phyloP scores from a whole-genome alignment of 1,140 invertebrate genomes.

The Acyrthosiphon pisum region DNA sequence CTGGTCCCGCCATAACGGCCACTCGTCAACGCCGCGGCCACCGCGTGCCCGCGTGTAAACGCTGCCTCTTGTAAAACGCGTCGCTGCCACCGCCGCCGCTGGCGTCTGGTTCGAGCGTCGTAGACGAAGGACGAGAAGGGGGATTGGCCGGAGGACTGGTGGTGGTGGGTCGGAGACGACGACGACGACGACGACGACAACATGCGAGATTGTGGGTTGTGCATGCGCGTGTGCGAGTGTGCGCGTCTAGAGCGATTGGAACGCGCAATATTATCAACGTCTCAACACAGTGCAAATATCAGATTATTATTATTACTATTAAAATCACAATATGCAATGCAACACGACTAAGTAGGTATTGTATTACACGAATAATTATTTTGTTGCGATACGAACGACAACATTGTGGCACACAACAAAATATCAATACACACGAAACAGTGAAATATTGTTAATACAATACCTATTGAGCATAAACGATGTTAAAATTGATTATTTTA shows the following conservation, averaged over 20 bases:
- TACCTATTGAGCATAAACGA: neutral
- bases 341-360: neutral
- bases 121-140: neutral
- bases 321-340: no score
- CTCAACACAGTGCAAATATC: neutral
- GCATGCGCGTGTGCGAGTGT: neutral
- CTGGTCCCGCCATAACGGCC: no score
- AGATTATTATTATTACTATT: neutral
- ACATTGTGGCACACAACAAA: no score
- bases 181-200: neutral
- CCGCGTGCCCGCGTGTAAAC: conserved; percentile 1
- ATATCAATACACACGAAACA: no score
- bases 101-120: conserved; percentile 17
- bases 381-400: no score
- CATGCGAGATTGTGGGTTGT: neutral
- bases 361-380: no score
- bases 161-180: neutral
- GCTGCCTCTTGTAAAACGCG: conserved; percentile 5
- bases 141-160: neutral
- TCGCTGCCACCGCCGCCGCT: neutral
- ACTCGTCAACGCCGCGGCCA: neutral
- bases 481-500: no score
- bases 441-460: no score
- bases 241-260: neutral
- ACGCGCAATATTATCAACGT: neutral